These are phyloP conservation scores for Aphelocoma californica DNA, from an alignment of 2,797 vertebrate genomes.

Conservation along the genomic window DNA sequence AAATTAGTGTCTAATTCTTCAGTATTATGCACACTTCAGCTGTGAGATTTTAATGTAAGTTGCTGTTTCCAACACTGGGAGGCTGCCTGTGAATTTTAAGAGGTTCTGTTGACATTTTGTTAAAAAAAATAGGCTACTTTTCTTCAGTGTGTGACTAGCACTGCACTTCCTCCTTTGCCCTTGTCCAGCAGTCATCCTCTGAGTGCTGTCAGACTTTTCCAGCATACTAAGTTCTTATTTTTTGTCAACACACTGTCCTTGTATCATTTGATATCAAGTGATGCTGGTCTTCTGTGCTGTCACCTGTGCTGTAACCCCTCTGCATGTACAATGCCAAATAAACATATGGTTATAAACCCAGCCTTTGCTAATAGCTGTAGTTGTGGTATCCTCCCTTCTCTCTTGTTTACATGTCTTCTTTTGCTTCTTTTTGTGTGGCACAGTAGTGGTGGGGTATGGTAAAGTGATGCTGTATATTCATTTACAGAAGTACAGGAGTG, in stretches of 20 bases:
- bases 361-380: not conserved
- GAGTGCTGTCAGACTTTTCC: not conserved
- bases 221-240: not conserved
- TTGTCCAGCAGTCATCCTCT: not conserved
- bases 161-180: not conserved
- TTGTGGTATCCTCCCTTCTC: not conserved
- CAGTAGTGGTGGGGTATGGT: not conserved
- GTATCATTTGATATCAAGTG: not conserved
- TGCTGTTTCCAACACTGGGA: not conserved
- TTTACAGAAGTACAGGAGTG: not conserved
- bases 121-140: not conserved
- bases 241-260: not conserved
- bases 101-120: not conserved
- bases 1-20: not conserved
- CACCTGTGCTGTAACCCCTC: not conserved
- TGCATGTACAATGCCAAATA: not conserved
- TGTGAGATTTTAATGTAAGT: not conserved
- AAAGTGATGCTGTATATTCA: not conserved
- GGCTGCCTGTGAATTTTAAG: not conserved
- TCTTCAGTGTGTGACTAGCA: not conserved
- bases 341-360: not conserved
- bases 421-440: not conserved
- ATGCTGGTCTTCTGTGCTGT: not conserved
- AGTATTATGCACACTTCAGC: not conserved
- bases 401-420: not conserved